Evolutionary conservation across 2,113 vertebrate species (phyloP), one percentile per base, ranked within the genome.

Genomic region (Columba janthina): DNA sequence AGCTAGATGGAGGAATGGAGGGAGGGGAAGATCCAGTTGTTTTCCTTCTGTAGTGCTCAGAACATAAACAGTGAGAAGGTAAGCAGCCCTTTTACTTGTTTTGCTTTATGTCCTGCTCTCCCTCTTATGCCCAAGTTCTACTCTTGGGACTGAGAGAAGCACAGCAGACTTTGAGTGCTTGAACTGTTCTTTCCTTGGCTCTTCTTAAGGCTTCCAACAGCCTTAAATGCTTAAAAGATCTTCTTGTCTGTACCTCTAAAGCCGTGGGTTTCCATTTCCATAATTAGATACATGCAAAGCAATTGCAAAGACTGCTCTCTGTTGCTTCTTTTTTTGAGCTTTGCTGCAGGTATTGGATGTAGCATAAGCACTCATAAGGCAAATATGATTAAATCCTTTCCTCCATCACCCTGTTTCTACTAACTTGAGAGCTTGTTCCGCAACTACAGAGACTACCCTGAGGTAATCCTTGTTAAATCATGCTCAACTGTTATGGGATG

Each of bases 11-110:
- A 62, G 8, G 32, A 32, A 38, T 4, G 22, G 28, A 36, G 24
- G 50, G 26, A 51, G 28, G 14, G 26, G 21, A 69, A 54, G 36
- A 70, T 54, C 20, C 2, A 1, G 9, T 24, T 3, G 8, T 56
- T 62, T 62, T 32, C n/a, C n/a, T 46, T 38, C 40, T 38, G 57
- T 36, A 71, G 40, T 24, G 28, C 48, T 62, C 9, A 46, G 56
- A 22, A 53, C 1, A 1, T 31, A n/a, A 69, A 36, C 44, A 53
- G n/a, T 0, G 5, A 28, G 57, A 38, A 28, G 22, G 38, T 21
- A 46, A 38, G 28, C n/a, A 71, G 12, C 40, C 29, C 48, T 38
- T 64, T 28, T 3, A 1, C 12, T 36, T 25, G 12, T 56, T 24
- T 38, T 20, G 5, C 38, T 53, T 61, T 44, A 34, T 16, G 32